A percentile compares a stretch with the other conserved stretches of the same genome.
These are phyloP conservation scores for Prochilodus magdalenae DNA, from an alignment of 2,113 vertebrate genomes.

Conservation along the genomic window DNA sequence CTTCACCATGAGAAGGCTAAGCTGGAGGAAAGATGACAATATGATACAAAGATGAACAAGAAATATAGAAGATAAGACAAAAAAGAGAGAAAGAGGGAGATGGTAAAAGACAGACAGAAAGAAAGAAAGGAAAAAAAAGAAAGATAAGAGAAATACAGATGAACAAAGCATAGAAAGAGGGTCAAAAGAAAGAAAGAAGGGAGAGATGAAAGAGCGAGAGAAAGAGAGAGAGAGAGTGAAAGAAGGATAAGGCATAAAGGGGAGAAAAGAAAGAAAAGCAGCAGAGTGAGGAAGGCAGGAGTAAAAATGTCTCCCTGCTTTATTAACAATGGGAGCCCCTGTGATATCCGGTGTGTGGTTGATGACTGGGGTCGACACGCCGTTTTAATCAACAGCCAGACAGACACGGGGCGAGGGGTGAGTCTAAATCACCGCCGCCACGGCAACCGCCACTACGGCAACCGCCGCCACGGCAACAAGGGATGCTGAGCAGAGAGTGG, in stretches of 20 bases:
- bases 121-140: neutral
- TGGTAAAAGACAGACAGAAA: no score
- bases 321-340: constrained; percentile 11
- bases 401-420: constrained; percentile 17
- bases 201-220: constrained; percentile 1
- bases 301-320: constrained; percentile 27
- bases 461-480: constrained; percentile 42
- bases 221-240: neutral
- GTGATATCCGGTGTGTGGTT: constrained; percentile 4
- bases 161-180: no score
- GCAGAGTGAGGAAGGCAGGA: neutral
- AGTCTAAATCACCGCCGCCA: constrained; percentile 45
- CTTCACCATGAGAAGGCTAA: neutral
- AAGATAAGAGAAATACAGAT: neutral
- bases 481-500: constrained; percentile 14
- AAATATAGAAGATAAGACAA: neutral
- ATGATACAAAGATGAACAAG: neutral
- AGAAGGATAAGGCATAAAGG: neutral
- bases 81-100: neutral
- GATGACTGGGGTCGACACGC: constrained; percentile 36
- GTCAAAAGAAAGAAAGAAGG: neutral
- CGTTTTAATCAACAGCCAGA: constrained; percentile 26
- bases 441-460: constrained; percentile 33
- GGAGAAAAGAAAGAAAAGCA: neutral
- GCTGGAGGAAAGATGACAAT: neutral